Percentiles rank a stretch among this genome's conserved stretches.
phyloP scores from a whole-genome alignment of 2,888 invertebrate species.

The Drosophila gaucha region DNA sequence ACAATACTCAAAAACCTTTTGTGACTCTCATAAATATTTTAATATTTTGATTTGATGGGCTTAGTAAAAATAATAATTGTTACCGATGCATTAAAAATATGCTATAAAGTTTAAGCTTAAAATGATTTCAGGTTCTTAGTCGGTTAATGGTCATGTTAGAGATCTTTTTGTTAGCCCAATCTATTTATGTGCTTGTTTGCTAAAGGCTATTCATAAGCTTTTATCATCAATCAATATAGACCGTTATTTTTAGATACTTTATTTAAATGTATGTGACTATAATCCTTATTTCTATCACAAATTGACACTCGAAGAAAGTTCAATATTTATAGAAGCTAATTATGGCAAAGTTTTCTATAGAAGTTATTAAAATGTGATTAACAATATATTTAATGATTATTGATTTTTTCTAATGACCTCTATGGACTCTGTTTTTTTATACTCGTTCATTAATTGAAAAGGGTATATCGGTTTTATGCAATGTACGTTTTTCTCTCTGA shows the following conservation, averaged over 20 bases:
- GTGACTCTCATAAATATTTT: conserved; percentile 5
- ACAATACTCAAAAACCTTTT: not conserved
- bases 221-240: not conserved
- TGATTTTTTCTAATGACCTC: not conserved
- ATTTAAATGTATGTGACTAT: no score
- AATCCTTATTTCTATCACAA: not conserved
- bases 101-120: not conserved
- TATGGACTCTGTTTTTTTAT: no score
- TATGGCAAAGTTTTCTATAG: not conserved
- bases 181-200: not conserved
- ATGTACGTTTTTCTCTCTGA: no score
- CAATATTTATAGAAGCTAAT: not conserved
- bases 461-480: not conserved
- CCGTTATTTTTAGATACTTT: not conserved
- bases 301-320: not conserved
- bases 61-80: not conserved
- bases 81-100: not conserved
- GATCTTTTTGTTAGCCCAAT: not conserved
- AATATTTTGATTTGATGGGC: conserved; percentile 5
- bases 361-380: conserved; percentile 6
- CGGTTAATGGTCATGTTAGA: no score
- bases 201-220: not conserved
- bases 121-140: no score
- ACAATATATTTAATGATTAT: conserved; percentile 2
- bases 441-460: not conserved